phyloP scores from a whole-genome alignment of 2,797 vertebrate genomes.

The Brachyrhaphis roseni region DNA sequence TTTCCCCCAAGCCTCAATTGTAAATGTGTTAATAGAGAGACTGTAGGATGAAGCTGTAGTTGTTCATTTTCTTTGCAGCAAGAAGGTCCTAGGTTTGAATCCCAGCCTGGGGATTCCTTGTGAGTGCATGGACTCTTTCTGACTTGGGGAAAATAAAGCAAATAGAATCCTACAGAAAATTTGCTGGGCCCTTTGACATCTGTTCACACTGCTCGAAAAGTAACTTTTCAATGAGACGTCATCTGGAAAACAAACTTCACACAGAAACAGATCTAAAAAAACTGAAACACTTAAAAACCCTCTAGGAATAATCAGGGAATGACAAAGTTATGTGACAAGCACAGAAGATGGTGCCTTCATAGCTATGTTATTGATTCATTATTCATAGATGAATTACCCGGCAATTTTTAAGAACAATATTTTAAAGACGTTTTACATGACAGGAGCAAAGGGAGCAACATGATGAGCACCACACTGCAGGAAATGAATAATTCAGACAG shows the following conservation, averaged over 20 bases:
- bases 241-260: neutral
- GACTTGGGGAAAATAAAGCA: too few relatives aligned
- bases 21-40: neutral
- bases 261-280: neutral
- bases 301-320: neutral
- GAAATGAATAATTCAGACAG: neutral
- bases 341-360: neutral
- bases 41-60: neutral
- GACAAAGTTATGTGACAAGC: neutral
- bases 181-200: neutral
- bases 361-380: neutral
- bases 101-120: neutral
- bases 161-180: neutral
- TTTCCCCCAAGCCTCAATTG: neutral
- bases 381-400: neutral
- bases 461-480: neutral
- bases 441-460: neutral
- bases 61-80: neutral
- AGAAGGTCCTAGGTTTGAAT: neutral
- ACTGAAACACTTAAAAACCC: neutral
- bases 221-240: neutral
- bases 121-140: too few relatives aligned
- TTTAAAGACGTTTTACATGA: neutral
- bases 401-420: neutral
- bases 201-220: neutral